Base-by-base conservation (phyloP, 2,888 invertebrate species). In the Erynnis tages region DNA sequence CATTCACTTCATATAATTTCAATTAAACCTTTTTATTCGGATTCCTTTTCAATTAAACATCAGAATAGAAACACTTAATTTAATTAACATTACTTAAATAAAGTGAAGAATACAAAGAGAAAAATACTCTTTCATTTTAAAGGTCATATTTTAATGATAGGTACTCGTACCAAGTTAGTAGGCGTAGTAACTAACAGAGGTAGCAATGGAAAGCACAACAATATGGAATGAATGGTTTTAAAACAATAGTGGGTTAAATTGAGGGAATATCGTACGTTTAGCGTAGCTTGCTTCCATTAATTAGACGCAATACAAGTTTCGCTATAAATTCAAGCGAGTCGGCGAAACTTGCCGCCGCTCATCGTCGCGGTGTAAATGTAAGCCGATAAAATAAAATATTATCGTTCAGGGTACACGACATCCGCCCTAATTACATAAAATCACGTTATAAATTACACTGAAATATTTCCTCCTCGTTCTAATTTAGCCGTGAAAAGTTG, bases 361-460 rank as follows among this genome's bases (percentile, higher is more conserved):
- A 81, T 82, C 84, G 76, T 69, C 60, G 64, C 70, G 63, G 71
- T 79, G 77, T 81, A 81, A 85, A 85, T 81, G 82, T 76, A 81
- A 81, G 79, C 76, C 78, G 84, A 87, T 88, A 84, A 84, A 86
- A 86, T 86, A 84, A 84, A 86, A 86, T 84, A 82, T 79, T 74
- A 79, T 77, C 75, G 70, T 66, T 69, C 64, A 63, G 69, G 76
- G 72, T 71, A 72, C 67, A 74, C 73, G 75, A 79, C 78, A 77
- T 77, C 73, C 71, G 73, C 74, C 69, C 73, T 79, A 79, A 87
- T 84, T 83, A 82, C 73, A 74, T 73, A 72, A 81, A 82, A 83
- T 82, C 75, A 79, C 74, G 75, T 71, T 73, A 78, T 79, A 81
- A 82, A 85, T 82, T 79, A 73, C 73, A 76, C 55, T 69, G 60